Base-by-base conservation (phyloP, 2,888 invertebrate species). In the Leucophenga montana region DNA sequence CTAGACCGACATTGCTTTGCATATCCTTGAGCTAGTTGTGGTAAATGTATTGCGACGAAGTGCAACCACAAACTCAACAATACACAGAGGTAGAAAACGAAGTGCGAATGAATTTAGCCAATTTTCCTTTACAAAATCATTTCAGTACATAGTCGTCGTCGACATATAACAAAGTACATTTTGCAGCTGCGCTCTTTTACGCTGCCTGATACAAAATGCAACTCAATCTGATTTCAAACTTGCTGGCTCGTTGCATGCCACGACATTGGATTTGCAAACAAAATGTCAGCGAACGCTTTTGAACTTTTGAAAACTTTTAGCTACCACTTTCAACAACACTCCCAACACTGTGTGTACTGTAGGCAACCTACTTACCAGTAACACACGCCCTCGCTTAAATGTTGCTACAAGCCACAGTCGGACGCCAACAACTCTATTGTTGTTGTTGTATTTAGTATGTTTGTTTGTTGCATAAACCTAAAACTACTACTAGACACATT, bases 271-370 rank as follows among this genome's bases (percentile, higher is more conserved):
- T 46, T 59, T 46, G 62, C 44, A n/a, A n/a, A 44, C 18, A 82
- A 81, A 81, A 83, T 81, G 83, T 82, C 83, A 81, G 79, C 75
- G 83, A 74, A 81, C 81, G 79, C 77, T 71, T 80, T 78, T 82
- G 80, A 82, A 83, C 83, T 77, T 75, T 80, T 76, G 66, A 61
- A 70, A 66, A 16, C 14, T 53, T 16, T 61, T 48, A 44, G 46
- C 48, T 48, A 31, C 61, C 70, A 72, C 72, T 72, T 77, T 71
- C 78, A n/a, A n/a, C n/a, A n/a, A 76, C 83, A 77, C 76, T 59
- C 66, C 56, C 44, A 64, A 66, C 68, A 70, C 62, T 27, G 3
- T 20, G 16, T 16, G 6, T 9, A 20, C 1, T 53, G 53, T 13
- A 14, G 4, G 48, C 53, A 33, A 27, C 31, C 65, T 20, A 22